Conservation (phyloP, 2,113 vertebrate species). For the Dunckerocampus dactyliophorus region DNA sequence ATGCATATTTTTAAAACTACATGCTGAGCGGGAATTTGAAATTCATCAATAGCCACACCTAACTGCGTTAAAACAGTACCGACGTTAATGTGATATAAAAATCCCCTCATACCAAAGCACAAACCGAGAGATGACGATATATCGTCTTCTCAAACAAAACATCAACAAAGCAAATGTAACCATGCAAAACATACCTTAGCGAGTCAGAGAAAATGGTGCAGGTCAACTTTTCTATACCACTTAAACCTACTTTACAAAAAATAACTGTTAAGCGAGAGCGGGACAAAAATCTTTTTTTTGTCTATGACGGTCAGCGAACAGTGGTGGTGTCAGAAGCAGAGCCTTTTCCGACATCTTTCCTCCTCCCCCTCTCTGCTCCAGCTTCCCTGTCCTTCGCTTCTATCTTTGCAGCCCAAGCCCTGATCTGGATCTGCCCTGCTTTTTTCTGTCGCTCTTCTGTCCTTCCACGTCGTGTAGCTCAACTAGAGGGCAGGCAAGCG, state of each 20-base stretch:
- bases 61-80: constrained; percentile 32
- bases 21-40: constrained; percentile 54
- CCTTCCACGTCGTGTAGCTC: constrained; percentile 79
- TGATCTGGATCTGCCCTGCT: constrained; percentile 61
- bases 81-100: constrained; percentile 34
- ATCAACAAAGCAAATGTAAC: constrained; percentile 57
- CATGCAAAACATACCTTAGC: constrained; percentile 77
- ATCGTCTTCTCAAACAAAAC: constrained; percentile 54
- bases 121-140: constrained; percentile 36
- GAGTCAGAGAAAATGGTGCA: constrained; percentile 66
- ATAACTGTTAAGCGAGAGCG: constrained; percentile 56
- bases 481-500: constrained; percentile 70
- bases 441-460: constrained; percentile 46
- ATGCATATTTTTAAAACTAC: constrained; percentile 17
- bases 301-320: constrained; percentile 50
- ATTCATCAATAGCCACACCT: constrained; percentile 65
- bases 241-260: constrained; percentile 37
- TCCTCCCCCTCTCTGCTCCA: constrained; percentile 66
- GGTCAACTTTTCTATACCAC: constrained; percentile 33
- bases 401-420: constrained; percentile 73
- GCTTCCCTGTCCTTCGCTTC: constrained; percentile 65
- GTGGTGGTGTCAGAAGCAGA: constrained; percentile 62
- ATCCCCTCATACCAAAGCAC: constrained; percentile 31
- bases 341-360: constrained; percentile 67
- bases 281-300: constrained; percentile 58